Evolutionary conservation across 2,113 vertebrate species (phyloP), one percentile per base, ranked within the genome.

Genomic region (Hirundichthys speculiger): DNA sequence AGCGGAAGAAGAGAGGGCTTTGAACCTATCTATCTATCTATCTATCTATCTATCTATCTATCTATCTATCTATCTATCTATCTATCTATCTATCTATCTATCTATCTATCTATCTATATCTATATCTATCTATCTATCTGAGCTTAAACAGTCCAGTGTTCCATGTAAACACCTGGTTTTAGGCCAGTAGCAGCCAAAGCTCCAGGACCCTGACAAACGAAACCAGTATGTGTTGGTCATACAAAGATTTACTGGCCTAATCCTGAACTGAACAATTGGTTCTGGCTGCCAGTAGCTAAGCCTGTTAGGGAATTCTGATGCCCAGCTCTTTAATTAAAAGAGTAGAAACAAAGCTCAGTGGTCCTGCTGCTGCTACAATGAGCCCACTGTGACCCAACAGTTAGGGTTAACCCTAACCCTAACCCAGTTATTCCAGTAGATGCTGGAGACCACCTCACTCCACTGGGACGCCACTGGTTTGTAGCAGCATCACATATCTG

Each of bases 1-100:
- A 93, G 90, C 88, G 93, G 88, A 92, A 94, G 91, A 92, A 75
- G 34, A 83, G 77, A 69, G 76, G 71, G 70, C 51, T 67, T 52
- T 41, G 67, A 76, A 78, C 66, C 79, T 67, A 15, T 77, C 40
- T 15, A 41, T 15, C 40, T 41, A 5, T 3, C 40, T 5, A 41
- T 13, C 9, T 41, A 15, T 16, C 39, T 14, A 5, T 5, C 40
- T 15, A 13, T 72, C 54, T n/a, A n/a, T n/a, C n/a, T n/a, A n/a
- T n/a, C n/a, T n/a, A n/a, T n/a, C n/a, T n/a, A n/a, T n/a, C n/a
- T n/a, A n/a, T n/a, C n/a, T n/a, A n/a, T n/a, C n/a, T n/a, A n/a
- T n/a, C n/a, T n/a, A n/a, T n/a, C n/a, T n/a, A n/a, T n/a, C n/a
- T n/a, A n/a, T n/a, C n/a, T n/a, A n/a, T n/a, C n/a, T n/a, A n/a